A percentile compares a stretch with the other conserved stretches of the same genome.
Conservation (phyloP, 2,797 vertebrate genomes). For the Enteromius anoplus region DNA sequence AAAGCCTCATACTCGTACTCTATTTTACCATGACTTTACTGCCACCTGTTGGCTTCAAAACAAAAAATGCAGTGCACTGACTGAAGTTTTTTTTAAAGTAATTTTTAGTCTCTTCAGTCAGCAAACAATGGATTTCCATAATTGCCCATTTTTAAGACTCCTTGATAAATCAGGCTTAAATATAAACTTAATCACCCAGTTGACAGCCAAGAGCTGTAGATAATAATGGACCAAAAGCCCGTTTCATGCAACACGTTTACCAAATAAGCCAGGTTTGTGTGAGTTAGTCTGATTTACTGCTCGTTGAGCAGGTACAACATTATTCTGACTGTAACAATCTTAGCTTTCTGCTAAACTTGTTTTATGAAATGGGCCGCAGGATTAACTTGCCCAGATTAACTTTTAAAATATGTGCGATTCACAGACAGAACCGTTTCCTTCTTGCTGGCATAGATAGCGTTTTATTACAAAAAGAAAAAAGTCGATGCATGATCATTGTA, state of each 20-base stretch:
- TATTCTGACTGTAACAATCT: background rate
- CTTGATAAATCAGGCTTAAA: background rate
- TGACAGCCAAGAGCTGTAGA: background rate
- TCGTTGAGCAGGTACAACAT: too few relatives aligned
- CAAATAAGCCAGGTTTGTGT: background rate
- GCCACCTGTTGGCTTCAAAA: slow-evolving; percentile 20
- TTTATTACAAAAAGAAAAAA: slow-evolving; percentile 62
- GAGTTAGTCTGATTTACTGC: background rate
- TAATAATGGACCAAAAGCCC: too few relatives aligned
- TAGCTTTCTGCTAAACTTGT: background rate
- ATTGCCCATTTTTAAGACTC: background rate
- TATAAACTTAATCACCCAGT: background rate
- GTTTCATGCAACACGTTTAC: background rate
- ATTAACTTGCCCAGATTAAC: background rate
- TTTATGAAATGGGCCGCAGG: background rate
- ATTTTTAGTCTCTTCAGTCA: background rate
- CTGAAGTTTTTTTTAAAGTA: background rate
- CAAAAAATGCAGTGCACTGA: background rate
- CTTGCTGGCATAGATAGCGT: slow-evolving; percentile 63
- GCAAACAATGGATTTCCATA: background rate
- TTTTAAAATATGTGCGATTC: slow-evolving; percentile 37
- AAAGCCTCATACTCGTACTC: slow-evolving; percentile 12
- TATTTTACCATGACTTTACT: background rate
- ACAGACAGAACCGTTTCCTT: slow-evolving; percentile 48
- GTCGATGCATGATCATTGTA: slow-evolving; percentile 58